Percentiles rank a stretch among this genome's conserved stretches.
These are phyloP conservation scores for Nemoura dubitans DNA, from an alignment of 2,888 invertebrate species.

Conservation along the genomic window DNA sequence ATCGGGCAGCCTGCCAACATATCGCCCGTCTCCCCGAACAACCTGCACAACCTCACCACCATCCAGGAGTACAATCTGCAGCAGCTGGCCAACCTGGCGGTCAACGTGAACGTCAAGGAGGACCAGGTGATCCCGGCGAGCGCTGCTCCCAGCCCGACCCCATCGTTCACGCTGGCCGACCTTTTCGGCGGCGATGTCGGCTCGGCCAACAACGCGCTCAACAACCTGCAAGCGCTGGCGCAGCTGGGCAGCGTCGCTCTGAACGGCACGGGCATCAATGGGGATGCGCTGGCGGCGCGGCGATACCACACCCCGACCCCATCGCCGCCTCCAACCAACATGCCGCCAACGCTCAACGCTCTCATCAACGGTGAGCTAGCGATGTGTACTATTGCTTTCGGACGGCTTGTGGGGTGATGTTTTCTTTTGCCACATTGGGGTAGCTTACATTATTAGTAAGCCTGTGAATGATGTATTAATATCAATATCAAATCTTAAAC, in stretches of 20 bases:
- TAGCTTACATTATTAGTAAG: no score
- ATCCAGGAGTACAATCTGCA: slow-evolving; percentile 89
- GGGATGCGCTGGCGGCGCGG: slow-evolving; percentile 43
- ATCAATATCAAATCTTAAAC: no score
- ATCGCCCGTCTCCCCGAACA: slow-evolving; percentile 57
- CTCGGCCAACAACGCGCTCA: slow-evolving; percentile 78
- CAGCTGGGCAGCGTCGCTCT: slow-evolving; percentile 75
- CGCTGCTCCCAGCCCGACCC: slow-evolving; percentile 65
- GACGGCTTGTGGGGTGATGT: no score
- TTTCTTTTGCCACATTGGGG: no score
- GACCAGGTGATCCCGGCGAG: slow-evolving; percentile 57
- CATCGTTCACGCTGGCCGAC: slow-evolving; percentile 76
- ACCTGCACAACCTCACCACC: slow-evolving; percentile 69
- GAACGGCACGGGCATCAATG: slow-evolving; percentile 52
- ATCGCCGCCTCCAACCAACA: slow-evolving; percentile 46
- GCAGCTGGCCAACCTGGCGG: slow-evolving; percentile 83
- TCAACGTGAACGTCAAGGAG: slow-evolving; percentile 62
- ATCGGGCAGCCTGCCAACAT: slow-evolving; percentile 56
- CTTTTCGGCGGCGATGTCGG: slow-evolving; percentile 76
- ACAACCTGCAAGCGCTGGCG: slow-evolving; percentile 89
- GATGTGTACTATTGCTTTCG: not conserved
- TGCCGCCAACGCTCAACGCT: slow-evolving; percentile 48
- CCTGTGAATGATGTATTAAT: no score
- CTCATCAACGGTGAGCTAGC: slow-evolving; percentile 48
- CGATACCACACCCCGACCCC: slow-evolving; percentile 46